Percentiles rank a stretch among this genome's conserved stretches.
Conservation (phyloP, 2,797 vertebrate species). For the Gila robusta region DNA sequence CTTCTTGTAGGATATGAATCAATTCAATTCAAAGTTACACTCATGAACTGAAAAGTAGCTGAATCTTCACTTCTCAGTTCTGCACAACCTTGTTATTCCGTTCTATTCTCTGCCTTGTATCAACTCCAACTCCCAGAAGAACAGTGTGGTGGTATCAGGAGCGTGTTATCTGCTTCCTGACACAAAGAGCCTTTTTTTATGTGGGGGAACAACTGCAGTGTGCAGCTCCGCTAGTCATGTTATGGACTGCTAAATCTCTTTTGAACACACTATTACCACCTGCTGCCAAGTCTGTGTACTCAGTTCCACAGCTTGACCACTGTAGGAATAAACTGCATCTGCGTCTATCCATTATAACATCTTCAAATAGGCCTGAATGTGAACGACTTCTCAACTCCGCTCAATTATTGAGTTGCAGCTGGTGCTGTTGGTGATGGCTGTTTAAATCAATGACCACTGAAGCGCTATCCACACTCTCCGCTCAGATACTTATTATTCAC, state of each 20-base stretch:
- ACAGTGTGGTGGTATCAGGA: conserved; percentile 11
- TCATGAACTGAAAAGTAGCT: neutral
- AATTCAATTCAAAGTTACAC: neutral
- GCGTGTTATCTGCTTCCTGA: conserved; percentile 26
- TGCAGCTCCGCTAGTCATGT: conserved; percentile 1
- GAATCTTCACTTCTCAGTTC: neutral
- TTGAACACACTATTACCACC: conserved; percentile 42
- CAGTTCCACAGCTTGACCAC: conserved; percentile 21
- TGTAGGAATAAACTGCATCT: conserved; percentile 31
- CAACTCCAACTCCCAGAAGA: conserved; percentile 15
- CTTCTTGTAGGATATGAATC: neutral
- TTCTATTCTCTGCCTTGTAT: neutral
- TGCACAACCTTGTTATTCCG: neutral
- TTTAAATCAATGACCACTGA: conserved; percentile 59
- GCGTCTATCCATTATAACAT: conserved; percentile 20
- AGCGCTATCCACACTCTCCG: conserved; percentile 20
- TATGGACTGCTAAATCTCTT: conserved; percentile 28
- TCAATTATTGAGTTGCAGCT: conserved; percentile 34
- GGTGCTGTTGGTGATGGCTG: conserved; percentile 24
- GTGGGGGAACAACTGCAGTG: conserved; percentile 6
- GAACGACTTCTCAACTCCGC: conserved; percentile 21
- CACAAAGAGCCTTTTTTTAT: conserved; percentile 28
- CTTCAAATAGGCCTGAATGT: conserved; percentile 30
- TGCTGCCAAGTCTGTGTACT: conserved; percentile 21
- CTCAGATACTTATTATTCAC: conserved; percentile 42